These are phyloP conservation scores for Tetranychus piercei DNA, from an alignment of 2,888 invertebrate species.

Conservation along the genomic window DNA sequence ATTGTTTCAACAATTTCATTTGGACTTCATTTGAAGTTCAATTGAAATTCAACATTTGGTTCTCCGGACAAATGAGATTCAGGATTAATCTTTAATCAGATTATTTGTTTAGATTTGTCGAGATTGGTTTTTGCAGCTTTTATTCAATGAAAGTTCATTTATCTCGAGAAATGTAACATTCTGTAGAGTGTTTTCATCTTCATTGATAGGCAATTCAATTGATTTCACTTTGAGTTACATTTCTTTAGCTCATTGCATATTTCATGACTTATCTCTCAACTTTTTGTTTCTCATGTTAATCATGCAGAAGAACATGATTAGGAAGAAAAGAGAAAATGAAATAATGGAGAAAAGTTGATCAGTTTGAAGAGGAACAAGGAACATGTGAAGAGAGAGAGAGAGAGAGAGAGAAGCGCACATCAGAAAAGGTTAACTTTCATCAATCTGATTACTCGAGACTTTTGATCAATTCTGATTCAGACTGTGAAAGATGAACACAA, in stretches of 20 bases:
- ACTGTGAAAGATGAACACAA: not conserved
- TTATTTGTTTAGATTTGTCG: no score
- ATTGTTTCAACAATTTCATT: no score
- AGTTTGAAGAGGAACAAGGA: not conserved
- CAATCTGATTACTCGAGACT: not conserved
- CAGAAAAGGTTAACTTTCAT: not conserved
- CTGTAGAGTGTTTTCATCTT: no score
- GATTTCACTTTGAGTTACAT: not conserved
- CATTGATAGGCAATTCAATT: not conserved
- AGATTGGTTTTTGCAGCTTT: no score
- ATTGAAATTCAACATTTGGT: no score
- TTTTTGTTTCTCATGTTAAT: not conserved
- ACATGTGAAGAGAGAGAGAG: not conserved
- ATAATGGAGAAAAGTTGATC: not conserved
- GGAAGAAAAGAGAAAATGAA: constrained; percentile 1
- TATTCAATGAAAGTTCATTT: no score
- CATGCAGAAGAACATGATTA: not conserved
- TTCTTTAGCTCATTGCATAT: not conserved
- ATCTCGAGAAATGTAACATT: no score
- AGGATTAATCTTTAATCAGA: no score
- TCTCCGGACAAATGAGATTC: no score
- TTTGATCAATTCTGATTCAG: not conserved
- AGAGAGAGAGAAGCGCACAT: not conserved
- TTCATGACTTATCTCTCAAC: not conserved
- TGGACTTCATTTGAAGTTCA: no score